These are phyloP conservation scores for Athalia circularis DNA, from an alignment of 2,888 invertebrate genomes.

Conservation along the genomic window DNA sequence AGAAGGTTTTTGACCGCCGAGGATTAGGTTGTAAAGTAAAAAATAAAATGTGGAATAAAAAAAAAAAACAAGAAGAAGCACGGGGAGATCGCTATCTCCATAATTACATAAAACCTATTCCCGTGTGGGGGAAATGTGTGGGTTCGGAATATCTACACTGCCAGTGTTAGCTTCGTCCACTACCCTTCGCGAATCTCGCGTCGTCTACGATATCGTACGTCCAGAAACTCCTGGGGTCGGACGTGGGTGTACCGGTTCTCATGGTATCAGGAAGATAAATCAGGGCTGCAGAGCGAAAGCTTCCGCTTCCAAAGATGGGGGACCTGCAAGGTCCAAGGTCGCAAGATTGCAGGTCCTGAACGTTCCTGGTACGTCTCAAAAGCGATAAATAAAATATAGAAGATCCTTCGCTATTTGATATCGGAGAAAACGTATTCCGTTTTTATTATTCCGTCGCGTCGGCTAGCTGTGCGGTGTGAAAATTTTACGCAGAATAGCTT, in stretches of 20 bases:
- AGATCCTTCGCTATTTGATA: no score
- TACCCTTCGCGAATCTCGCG: no score
- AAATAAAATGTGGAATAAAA: not conserved
- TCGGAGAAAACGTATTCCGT: no score
- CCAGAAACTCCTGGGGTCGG: not conserved
- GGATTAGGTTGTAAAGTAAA: constrained; percentile 8
- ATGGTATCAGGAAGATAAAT: constrained; percentile 30
- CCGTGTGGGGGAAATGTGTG: not conserved
- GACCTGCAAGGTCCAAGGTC: constrained; percentile 25
- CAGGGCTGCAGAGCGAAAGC: constrained; percentile 26
- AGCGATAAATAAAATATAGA: no score
- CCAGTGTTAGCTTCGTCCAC: no score
- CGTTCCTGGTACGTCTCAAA: no score
- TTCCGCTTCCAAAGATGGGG: constrained; percentile 16
- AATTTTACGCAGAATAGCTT: no score
- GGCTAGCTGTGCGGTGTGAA: no score
- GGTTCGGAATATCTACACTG: no score
- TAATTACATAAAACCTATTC: constrained; percentile 30
- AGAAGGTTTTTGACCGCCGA: not conserved
- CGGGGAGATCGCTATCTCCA: constrained; percentile 17
- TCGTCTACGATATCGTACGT: not conserved
- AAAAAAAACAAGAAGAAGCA: not conserved
- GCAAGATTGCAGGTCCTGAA: not conserved
- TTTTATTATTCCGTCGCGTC: no score
- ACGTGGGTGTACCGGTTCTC: not conserved